Base-by-base conservation (phyloP, 2,113 vertebrate genomes). In the Puffinus mauretanicus region DNA sequence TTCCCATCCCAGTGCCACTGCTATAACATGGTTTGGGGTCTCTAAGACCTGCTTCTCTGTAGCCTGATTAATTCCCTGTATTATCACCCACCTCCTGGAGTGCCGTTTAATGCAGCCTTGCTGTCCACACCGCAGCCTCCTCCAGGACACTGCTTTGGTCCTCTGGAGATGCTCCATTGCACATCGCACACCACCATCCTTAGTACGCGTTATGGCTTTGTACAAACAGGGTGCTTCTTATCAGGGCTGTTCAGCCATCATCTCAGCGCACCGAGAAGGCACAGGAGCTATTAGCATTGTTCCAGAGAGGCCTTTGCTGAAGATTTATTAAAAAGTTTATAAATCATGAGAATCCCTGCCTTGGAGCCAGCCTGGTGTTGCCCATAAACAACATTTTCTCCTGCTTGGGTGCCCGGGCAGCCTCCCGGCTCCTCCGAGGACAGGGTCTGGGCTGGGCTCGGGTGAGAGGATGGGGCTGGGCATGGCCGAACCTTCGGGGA, bases 371-470 rank as follows among this genome's bases (percentile, higher is more conserved):
- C 16, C 30, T 54, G 24, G 42, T 42, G 26, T 13, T 93, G 47
- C 20, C 17, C 44, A 20, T 34, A 55, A 70, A 15, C 38, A 18
- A 13, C 2, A 7, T 55, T 86, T 76, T 60, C 30, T n/a, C 38
- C 16, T 0, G 0, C 7, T 2, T 36, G 52, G 47, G 26, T 17
- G 34, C 40, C 40, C 7, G 1, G 57, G 65, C 32, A 75, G 32
- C n/a, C 54, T 32, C 26, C 70, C 42, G 66, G 34, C 30, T 86
- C 44, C 21, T 42, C 32, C 1, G 5, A 61, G 46, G 86, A 93
- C 30, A 26, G 12, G 21, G 27, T 24, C 46, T 42, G 5, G 6
- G 54, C 16, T 44, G 52, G n/a, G 21, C 52, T 62, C 9, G 0
- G 38, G 19, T 46, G 36, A 38, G 55, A 57, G 40, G 55, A 42